Conservation (phyloP, 2,797 vertebrate species). For the Naso thynnoides region DNA sequence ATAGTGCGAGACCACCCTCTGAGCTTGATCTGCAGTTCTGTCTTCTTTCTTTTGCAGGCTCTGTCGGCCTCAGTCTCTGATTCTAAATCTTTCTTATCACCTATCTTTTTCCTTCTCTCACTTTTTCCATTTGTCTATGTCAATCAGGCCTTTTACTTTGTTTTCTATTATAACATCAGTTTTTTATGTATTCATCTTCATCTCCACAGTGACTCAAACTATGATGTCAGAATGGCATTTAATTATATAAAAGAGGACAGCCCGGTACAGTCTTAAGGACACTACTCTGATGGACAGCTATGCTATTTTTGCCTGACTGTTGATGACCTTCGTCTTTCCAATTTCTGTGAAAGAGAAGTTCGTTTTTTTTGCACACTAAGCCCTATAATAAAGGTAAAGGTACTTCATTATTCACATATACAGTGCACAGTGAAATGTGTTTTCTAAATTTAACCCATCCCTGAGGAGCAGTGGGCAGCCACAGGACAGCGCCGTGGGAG, state of each 20-base stretch:
- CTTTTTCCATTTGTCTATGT: slow-evolving; percentile 22
- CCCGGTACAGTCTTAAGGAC: background rate
- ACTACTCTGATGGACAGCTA: background rate
- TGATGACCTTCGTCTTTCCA: background rate
- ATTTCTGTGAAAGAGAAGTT: too few species aligned
- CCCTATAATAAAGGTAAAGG: too few species aligned
- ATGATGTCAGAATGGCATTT: background rate
- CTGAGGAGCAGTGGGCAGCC: too few species aligned
- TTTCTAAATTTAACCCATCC: too few species aligned
- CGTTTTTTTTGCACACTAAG: too few species aligned
- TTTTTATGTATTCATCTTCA: slow-evolving; percentile 6
- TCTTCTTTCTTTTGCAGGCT: slow-evolving; percentile 36
- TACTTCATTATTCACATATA: too few species aligned
- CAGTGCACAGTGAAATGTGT: too few species aligned
- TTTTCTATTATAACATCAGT: slow-evolving; percentile 14
- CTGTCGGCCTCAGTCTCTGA: slow-evolving; percentile 20
- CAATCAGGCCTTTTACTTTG: slow-evolving; percentile 2
- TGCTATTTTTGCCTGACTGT: background rate
- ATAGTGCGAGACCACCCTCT: slow-evolving; percentile 41
- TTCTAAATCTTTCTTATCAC: slow-evolving; percentile 34
- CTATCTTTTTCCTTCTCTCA: slow-evolving; percentile 9
- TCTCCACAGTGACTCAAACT: background rate
- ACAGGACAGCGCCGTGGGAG: too few species aligned
- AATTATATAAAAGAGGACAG: background rate
- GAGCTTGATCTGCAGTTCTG: slow-evolving; percentile 55